These are phyloP conservation scores for Solenodon paradoxus DNA, from an alignment of 2,113 vertebrate species.

Conservation along the genomic window DNA sequence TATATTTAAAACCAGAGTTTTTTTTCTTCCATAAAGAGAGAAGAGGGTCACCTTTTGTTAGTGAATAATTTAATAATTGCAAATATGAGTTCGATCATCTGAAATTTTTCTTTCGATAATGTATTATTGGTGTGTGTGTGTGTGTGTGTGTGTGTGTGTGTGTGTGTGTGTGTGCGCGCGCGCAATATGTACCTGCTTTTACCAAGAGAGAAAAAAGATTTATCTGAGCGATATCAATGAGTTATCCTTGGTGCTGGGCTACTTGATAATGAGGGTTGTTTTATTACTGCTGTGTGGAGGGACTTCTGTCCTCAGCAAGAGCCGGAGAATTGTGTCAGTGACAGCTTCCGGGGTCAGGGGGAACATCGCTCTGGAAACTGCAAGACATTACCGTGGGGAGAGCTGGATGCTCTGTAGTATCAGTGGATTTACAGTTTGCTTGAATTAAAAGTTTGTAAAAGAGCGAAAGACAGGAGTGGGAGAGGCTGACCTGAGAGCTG, in stretches of 20 bases:
- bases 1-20: constrained; percentile 54
- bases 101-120: not conserved
- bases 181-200: not conserved
- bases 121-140: not conserved
- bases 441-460: not conserved
- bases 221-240: constrained; percentile 39
- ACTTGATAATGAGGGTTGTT: not conserved
- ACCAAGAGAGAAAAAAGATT: constrained; percentile 67
- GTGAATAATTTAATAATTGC: constrained; percentile 73
- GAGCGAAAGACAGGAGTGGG: too few relatives aligned
- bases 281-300: not conserved
- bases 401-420: not conserved
- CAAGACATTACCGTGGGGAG: not conserved
- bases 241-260: not conserved
- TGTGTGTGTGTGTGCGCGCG: too few relatives aligned
- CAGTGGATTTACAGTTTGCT: not conserved
- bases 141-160: not conserved
- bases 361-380: too few relatives aligned
- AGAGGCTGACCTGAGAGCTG: not conserved
- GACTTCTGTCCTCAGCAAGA: not conserved
- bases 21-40: constrained; percentile 71
- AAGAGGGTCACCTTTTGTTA: constrained; percentile 66
- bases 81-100: constrained; percentile 50
- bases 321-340: not conserved
- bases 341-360: not conserved